Conservation (phyloP, 2,113 vertebrate genomes). For the Haemorhous mexicanus region DNA sequence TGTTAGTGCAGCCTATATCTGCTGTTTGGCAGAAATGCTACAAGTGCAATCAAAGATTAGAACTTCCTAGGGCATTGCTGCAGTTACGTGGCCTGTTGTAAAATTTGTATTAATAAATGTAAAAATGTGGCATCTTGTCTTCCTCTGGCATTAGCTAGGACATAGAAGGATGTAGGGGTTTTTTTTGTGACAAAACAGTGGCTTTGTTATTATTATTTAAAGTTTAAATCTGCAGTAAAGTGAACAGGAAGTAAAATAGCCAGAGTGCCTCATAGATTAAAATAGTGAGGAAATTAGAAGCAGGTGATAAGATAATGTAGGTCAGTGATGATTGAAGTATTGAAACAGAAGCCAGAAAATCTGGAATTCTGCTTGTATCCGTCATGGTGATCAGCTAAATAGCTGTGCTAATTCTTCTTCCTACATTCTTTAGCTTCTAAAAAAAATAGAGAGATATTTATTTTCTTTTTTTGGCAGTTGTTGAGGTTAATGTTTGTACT, state of each 20-base stretch:
- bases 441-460: fast-evolving
- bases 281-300: neutral
- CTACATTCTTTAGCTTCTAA: neutral
- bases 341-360: neutral
- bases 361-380: neutral
- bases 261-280: neutral
- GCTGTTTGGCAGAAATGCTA: neutral
- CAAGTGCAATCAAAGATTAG: neutral
- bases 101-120: neutral
- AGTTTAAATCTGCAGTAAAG: neutral
- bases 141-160: neutral
- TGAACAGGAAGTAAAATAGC: neutral
- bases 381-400: neutral
- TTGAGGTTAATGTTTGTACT: neutral
- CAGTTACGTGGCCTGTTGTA: neutral
- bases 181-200: neutral
- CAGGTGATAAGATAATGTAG: neutral
- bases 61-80: neutral
- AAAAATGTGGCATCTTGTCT: neutral
- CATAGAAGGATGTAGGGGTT: fast-evolving
- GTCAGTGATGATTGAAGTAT: neutral
- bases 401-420: neutral
- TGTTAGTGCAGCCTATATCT: neutral
- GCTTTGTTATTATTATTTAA: neutral
- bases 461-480: neutral